Base-by-base conservation (phyloP, 1,140 invertebrate genomes). In the Battus philenor region DNA sequence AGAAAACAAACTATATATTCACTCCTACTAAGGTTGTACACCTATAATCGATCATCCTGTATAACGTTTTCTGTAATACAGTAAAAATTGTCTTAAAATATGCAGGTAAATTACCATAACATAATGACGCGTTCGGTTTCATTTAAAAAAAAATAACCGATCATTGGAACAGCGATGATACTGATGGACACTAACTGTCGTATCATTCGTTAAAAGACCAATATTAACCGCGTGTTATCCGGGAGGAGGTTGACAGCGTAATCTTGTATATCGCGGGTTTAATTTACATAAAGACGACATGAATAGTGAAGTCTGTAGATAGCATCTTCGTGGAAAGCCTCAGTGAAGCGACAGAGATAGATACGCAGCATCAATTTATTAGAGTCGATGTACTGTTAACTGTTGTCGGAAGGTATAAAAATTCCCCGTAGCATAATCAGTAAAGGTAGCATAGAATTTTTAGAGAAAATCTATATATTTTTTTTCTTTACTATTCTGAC, bases 231-330 rank as follows among this genome's bases (percentile, higher is more conserved):
- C 38, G 38, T 27, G 15, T 41, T 41, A 29, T 27, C 38, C 13
- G 22, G 12, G 10, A 10, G 24, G 4, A 22, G 10, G 10, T 13
- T 41, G 38, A 41, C 38, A 41, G 38, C 12, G 24, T 41, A 41
- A 41, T 41, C 24, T 41, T 41, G 38, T 41, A 9, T 27, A 41
- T 41, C 38, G 38, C 38, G 12, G 13, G 16, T 26, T 41, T 17
- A 29, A 41, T 41, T 41, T 41, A 41, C 38, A 41, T 41, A 41
- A 41, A 41, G 38, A 7, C 38, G 38, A 41, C 22, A 17, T 41
- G 38, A 41, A 41, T 41, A 11, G 24, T 41, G 38, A 17, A 17
- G 22, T 16, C 34, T 13, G 30, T 16, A 8, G 38, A 41, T 41
- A 41, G 2, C 24, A 41, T 41, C 38, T 9, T 16, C 17, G 33